Evolutionary conservation across 2,888 invertebrate species (phyloP), one percentile per base, ranked within the genome.

Genomic region (Metalampra italica): DNA sequence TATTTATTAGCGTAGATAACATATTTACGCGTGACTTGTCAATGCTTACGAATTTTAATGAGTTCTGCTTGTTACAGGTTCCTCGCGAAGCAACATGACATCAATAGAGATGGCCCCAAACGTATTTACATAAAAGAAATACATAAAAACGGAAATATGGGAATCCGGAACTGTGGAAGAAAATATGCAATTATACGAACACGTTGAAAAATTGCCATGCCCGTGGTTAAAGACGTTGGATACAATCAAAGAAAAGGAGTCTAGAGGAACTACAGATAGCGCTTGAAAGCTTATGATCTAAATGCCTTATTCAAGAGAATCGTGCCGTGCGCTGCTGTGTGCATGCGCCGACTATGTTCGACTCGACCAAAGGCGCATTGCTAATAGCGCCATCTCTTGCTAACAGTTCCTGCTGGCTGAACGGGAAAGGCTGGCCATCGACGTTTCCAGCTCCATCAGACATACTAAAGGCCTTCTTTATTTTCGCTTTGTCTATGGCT

Each of bases 381-480:
- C 91, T 96, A 71, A 91, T 94, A 72, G 94, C 96, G 74, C 96
- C 96, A 57, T 92, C 93, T 62, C 91, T 96, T 49, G 93, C 94
- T 78, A 96, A 96, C 86, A 95, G 94, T 79, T 96, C 95, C 66
- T 96, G 96, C 80, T 93, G 94, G 82, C 92, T 94, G 75, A 92
- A 94, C 55, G 85, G 80, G 39, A 91, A 91, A 65, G 91, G 92
- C 54, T 93, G 92, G 75, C 91, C 94, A 43, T 90, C 93, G 9
- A 83, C 91, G 1, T 90, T 91, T 52, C 90, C 94, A 47, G 92
- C 93, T 37, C 91, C 93, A 46, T 93, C 93, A 7, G 95, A 95
- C 70, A 91, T 95, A 45, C 70, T 95, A 14, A 94, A 95, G 71
- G 95, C 95, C 0, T 86, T 94, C 55, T 91, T 96, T 62, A 94